Evolutionary conservation across 2,113 vertebrate species (phyloP).

Genomic region (Proterorhinus semilunaris): DNA sequence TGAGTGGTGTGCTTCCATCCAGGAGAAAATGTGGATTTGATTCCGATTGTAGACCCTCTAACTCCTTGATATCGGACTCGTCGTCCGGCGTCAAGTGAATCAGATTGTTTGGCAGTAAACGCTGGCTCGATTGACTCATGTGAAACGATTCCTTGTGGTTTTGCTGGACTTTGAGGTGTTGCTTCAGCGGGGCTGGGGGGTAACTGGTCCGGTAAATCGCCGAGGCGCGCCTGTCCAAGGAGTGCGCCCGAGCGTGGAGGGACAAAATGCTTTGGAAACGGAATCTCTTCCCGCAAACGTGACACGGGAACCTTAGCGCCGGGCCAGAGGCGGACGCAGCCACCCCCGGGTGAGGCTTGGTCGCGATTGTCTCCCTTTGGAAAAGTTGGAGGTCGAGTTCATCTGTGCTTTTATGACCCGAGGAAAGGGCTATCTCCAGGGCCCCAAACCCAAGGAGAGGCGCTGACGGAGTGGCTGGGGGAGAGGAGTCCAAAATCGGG

Average conservation of each 20-base stretch:
- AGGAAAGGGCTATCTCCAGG: conserved; percentile 75
- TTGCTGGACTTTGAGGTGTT: conserved; percentile 73
- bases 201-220: conserved; percentile 56
- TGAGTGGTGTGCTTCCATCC: conserved; percentile 65
- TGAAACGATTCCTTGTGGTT: conserved; percentile 57
- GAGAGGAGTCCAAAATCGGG: conserved; percentile 68
- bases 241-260: conserved; percentile 88
- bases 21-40: conserved; percentile 61
- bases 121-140: conserved; percentile 52
- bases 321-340: conserved; percentile 62
- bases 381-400: conserved; percentile 89
- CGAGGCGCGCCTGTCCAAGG: conserved; percentile 73
- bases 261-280: conserved; percentile 92
- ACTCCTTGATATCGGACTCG: conserved; percentile 45
- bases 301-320: conserved; percentile 82
- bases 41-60: conserved; percentile 55
- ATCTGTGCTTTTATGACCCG: conserved; percentile 76
- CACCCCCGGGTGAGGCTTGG: conserved; percentile 50
- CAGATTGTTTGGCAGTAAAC: conserved; percentile 45
- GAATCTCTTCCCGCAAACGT: conserved; percentile 90
- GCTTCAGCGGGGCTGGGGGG: conserved; percentile 63
- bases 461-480: conserved; percentile 63
- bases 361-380: conserved; percentile 76
- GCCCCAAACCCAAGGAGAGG: conserved; percentile 68
- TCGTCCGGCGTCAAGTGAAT: conserved; percentile 60